A percentile compares a stretch with the other conserved stretches of the same genome.
These are phyloP conservation scores for Styela clava DNA, from an alignment of 23 tunicate genomes.

Conservation along the genomic window DNA sequence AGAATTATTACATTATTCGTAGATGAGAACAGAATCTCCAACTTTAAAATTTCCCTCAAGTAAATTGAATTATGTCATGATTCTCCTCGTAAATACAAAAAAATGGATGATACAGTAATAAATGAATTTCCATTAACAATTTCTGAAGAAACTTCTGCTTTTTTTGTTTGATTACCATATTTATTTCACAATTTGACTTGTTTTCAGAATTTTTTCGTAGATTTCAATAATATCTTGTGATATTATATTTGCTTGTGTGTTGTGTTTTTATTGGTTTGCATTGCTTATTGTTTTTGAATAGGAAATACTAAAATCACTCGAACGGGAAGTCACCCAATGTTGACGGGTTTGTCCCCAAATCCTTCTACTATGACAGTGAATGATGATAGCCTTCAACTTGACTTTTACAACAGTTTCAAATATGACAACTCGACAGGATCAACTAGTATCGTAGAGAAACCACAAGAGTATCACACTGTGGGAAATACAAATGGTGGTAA, in stretches of 20 bases:
- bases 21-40: too few relatives aligned
- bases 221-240: not conserved
- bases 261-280: constrained; percentile 7
- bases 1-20: too few relatives aligned
- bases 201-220: not conserved
- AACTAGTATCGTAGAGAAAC: constrained; percentile 21
- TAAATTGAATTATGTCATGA: too few relatives aligned
- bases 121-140: too few relatives aligned
- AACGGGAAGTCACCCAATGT: constrained; percentile 29
- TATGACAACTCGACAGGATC: constrained; percentile 39
- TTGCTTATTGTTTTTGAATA: constrained; percentile 11
- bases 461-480: not conserved
- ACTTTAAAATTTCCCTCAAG: too few relatives aligned
- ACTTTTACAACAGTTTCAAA: constrained; percentile 41
- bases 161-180: not conserved
- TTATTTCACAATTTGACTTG: not conserved
- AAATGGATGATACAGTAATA: not conserved
- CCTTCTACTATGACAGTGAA: not conserved
- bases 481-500: not conserved
- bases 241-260: constrained; percentile 1
- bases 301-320: constrained; percentile 27
- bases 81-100: too few relatives aligned
- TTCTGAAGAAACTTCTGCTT: not conserved
- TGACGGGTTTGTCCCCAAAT: constrained; percentile 31
- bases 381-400: constrained; percentile 22